phyloP scores from a whole-genome alignment of 2,113 vertebrate species.

The Aptenodytes patagonicus region DNA sequence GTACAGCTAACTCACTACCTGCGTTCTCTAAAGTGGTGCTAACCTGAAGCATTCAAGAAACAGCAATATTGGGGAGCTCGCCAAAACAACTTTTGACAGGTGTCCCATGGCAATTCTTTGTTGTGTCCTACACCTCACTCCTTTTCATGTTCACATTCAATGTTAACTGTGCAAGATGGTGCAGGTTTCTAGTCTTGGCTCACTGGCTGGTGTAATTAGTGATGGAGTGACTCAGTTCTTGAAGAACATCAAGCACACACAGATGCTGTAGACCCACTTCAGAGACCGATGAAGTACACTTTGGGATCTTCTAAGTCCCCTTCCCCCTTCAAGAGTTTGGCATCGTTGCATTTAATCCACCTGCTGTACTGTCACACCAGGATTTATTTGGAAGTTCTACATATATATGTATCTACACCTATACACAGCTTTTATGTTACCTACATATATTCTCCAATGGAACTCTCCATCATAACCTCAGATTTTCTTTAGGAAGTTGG shows the following conservation, averaged over 20 bases:
- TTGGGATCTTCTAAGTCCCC: neutral
- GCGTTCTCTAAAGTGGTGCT: neutral
- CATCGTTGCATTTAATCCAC: neutral
- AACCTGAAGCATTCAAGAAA: neutral
- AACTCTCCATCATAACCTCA: neutral
- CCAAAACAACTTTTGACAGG: neutral
- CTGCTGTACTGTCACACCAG: neutral
- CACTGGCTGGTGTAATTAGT: neutral
- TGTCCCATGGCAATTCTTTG: no score
- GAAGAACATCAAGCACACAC: neutral
- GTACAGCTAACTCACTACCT: neutral
- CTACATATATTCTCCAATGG: neutral
- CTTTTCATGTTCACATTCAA: neutral
- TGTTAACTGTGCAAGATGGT: neutral
- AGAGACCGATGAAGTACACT: neutral
- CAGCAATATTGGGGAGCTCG: neutral
- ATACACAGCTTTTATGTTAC: neutral
- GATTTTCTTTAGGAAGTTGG: neutral
- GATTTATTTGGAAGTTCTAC: neutral
- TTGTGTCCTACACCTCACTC: neutral
- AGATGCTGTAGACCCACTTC: neutral
- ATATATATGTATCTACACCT: neutral
- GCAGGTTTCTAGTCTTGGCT: neutral
- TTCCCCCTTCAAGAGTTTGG: neutral
- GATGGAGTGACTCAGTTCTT: neutral